These are phyloP conservation scores for Ornithoptera priamus DNA, from an alignment of 2,888 invertebrate species.

Conservation along the genomic window DNA sequence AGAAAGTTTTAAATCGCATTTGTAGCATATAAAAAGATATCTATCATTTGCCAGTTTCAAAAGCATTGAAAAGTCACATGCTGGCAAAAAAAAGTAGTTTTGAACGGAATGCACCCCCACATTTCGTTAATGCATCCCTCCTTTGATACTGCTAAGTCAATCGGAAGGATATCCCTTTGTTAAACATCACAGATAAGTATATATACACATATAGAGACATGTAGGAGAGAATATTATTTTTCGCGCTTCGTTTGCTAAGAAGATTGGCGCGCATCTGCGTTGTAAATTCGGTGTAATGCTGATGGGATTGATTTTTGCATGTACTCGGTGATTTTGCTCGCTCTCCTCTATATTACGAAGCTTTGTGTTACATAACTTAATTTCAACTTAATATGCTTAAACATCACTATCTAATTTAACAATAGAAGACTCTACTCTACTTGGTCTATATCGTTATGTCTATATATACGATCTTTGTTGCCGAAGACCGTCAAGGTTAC, in stretches of 20 bases:
- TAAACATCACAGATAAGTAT: slow-evolving; percentile 58
- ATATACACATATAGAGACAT: slow-evolving; percentile 47
- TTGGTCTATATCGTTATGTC: too few species aligned
- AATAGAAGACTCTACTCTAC: too few species aligned
- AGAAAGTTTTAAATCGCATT: neutral
- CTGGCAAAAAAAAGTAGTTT: slow-evolving; percentile 7
- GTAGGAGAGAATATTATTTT: slow-evolving; percentile 61
- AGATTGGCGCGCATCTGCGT: slow-evolving; percentile 65
- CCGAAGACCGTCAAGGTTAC: too few species aligned
- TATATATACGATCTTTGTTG: too few species aligned
- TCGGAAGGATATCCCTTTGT: slow-evolving; percentile 72
- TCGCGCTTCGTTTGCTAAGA: slow-evolving; percentile 67
- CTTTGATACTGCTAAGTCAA: slow-evolving; percentile 69
- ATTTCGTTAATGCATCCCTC: slow-evolving; percentile 51
- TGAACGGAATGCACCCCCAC: slow-evolving; percentile 27
- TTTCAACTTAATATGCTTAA: neutral
- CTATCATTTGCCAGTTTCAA: neutral
- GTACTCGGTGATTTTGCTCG: neutral
- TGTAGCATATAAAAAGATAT: slow-evolving; percentile 1
- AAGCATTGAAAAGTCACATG: slow-evolving; percentile 13
- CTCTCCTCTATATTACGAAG: neutral
- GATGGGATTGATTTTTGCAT: slow-evolving; percentile 7
- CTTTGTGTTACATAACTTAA: neutral
- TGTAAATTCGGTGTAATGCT: slow-evolving; percentile 19
- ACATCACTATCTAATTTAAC: too few species aligned